phyloP scores from a whole-genome alignment of 2,113 vertebrate genomes.

The Actenoides hombroni region DNA sequence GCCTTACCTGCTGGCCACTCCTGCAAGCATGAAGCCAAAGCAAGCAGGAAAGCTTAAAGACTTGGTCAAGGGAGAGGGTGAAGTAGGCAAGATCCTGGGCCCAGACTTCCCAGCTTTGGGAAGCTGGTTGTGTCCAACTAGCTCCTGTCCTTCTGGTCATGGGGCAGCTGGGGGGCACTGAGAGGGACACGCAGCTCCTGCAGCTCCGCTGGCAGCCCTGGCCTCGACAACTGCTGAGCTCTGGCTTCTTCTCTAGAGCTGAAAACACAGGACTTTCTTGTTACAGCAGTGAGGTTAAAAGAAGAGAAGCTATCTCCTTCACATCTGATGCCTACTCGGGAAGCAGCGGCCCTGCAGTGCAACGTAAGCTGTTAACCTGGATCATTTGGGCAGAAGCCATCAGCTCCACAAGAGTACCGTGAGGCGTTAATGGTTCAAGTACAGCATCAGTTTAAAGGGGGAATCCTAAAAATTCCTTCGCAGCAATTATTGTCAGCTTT shows the following conservation, averaged over 20 bases:
- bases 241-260: not conserved
- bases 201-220: not conserved
- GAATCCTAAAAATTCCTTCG: not conserved
- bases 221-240: not conserved
- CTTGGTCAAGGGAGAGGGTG: not conserved
- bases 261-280: not conserved
- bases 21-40: not conserved
- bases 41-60: not conserved
- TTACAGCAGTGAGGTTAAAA: not conserved
- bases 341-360: not conserved
- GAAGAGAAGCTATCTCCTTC: not conserved
- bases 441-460: not conserved
- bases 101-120: not conserved
- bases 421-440: not conserved
- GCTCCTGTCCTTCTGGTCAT: not conserved
- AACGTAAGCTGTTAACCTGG: accelerated
- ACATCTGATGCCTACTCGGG: not conserved
- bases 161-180: not conserved
- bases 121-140: not conserved
- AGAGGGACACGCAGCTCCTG: not conserved
- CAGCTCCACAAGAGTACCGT: not conserved
- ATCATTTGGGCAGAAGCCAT: not conserved
- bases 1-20: not conserved
- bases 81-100: not conserved
- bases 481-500: not conserved